A percentile compares a stretch with the other conserved stretches of the same genome.
Evolutionary conservation across 2,888 invertebrate genomes (phyloP).

Genomic region (Theodoxus fluviatilis): DNA sequence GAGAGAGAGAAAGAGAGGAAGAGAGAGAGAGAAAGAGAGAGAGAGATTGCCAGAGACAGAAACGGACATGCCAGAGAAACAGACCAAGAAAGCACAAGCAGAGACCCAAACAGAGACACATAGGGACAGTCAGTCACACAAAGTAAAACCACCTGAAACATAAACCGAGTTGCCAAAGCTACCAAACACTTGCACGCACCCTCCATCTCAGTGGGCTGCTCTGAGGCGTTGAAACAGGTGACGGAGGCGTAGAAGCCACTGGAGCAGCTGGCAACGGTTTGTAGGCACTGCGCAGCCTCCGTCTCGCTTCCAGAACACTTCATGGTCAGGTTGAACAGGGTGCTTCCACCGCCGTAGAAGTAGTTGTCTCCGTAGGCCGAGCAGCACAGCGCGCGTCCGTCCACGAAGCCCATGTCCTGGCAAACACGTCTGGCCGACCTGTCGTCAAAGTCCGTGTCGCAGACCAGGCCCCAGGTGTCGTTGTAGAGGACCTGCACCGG

Average conservation of each 20-base stretch:
- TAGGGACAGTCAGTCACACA: no score
- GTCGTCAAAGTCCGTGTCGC: constrained; percentile 52
- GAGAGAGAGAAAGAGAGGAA: no score
- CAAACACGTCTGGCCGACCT: constrained; percentile 47
- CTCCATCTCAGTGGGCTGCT: no score
- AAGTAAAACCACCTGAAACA: no score
- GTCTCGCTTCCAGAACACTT: constrained; percentile 35
- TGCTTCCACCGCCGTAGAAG: constrained; percentile 23
- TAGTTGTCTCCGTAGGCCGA: constrained; percentile 47
- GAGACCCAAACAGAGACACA: no score
- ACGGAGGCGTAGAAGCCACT: constrained; percentile 49
- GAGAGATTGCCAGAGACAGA: no score
- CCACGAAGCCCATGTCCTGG: constrained; percentile 44
- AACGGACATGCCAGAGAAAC: no score
- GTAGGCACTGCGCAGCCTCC: constrained; percentile 39
- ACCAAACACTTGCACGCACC: no score
- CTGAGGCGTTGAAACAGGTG: constrained; percentile 40
- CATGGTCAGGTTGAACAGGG: constrained; percentile 39
- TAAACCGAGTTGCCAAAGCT: no score
- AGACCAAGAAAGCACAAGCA: no score
- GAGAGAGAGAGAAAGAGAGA: no score
- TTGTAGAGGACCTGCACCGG: constrained; percentile 45
- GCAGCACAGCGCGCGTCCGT: constrained; percentile 46
- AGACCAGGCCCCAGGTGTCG: constrained; percentile 46
- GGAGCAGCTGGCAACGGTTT: constrained; percentile 32